Percentiles rank a stretch among this genome's conserved stretches.
Evolutionary conservation across 2,888 invertebrate genomes (phyloP).

Genomic region (Tenthredo amoena): DNA sequence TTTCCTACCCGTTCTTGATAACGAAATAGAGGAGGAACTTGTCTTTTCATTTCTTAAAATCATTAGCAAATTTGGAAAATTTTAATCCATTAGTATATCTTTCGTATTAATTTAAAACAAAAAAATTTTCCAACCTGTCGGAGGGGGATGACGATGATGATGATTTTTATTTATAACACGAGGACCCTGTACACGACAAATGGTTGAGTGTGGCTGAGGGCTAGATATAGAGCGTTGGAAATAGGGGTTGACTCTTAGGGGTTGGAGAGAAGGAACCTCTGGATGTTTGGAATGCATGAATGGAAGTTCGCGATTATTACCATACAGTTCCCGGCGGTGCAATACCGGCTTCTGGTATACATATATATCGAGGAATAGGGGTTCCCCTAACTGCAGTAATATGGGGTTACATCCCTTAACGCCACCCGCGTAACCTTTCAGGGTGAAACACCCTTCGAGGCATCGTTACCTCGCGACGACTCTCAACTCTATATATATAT

Average conservation of each 20-base stretch:
- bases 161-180: not conserved
- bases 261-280: conserved; percentile 21
- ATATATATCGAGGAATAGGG: conserved; percentile 31
- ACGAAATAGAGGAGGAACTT: not conserved
- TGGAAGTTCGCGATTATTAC: conserved; percentile 48
- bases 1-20: too few relatives aligned
- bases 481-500: not conserved
- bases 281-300: conserved; percentile 52
- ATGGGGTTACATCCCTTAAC: conserved; percentile 49
- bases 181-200: not conserved
- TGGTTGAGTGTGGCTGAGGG: not conserved
- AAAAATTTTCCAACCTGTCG: too few relatives aligned
- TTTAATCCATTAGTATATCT: not conserved
- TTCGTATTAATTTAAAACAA: too few relatives aligned
- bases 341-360: conserved; percentile 27
- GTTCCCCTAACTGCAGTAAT: conserved; percentile 50
- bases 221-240: conserved; percentile 10
- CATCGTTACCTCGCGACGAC: conserved; percentile 32
- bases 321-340: conserved; percentile 49
- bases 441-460: conserved; percentile 44
- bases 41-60: not conserved
- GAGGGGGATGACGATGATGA: not conserved
- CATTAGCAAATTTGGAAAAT: not conserved
- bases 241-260: conserved; percentile 37
- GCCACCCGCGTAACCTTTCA: conserved; percentile 39